These are phyloP conservation scores for Nemoura dubitans DNA, from an alignment of 2,888 invertebrate species.

Conservation along the genomic window DNA sequence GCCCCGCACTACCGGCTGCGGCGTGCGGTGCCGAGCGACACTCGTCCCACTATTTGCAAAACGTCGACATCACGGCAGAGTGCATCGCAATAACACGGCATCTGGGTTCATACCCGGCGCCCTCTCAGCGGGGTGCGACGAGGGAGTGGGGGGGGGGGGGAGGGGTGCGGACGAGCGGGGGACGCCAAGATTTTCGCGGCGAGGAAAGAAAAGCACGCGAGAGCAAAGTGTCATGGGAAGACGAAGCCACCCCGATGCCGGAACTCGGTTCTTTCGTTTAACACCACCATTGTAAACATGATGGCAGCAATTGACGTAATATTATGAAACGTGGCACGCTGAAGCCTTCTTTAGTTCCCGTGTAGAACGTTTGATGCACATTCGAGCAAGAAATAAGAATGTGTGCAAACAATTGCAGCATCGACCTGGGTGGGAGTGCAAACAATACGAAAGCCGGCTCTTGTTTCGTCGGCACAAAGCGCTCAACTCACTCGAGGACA, in stretches of 20 bases:
- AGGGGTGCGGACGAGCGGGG: neutral
- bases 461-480: neutral
- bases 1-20: neutral
- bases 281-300: neutral
- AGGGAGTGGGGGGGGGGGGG: too few relatives aligned
- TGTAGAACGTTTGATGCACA: neutral
- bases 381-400: constrained; percentile 12
- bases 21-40: neutral
- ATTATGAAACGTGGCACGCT: neutral
- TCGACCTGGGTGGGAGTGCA: neutral
- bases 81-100: neutral
- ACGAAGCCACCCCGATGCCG: neutral
- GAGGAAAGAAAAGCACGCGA: neutral
- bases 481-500: neutral
- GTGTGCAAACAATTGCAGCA: neutral
- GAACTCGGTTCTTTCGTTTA: neutral
- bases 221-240: neutral
- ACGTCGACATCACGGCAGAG: neutral
- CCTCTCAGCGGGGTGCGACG: too few relatives aligned
- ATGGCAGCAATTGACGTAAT: neutral
- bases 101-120: neutral
- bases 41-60: neutral
- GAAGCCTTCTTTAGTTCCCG: neutral
- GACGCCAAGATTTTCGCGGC: neutral
- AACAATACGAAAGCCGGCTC: neutral